These are phyloP conservation scores for Meloidogyne hapla DNA, from an alignment of 1,140 invertebrate genomes.

Conservation along the genomic window DNA sequence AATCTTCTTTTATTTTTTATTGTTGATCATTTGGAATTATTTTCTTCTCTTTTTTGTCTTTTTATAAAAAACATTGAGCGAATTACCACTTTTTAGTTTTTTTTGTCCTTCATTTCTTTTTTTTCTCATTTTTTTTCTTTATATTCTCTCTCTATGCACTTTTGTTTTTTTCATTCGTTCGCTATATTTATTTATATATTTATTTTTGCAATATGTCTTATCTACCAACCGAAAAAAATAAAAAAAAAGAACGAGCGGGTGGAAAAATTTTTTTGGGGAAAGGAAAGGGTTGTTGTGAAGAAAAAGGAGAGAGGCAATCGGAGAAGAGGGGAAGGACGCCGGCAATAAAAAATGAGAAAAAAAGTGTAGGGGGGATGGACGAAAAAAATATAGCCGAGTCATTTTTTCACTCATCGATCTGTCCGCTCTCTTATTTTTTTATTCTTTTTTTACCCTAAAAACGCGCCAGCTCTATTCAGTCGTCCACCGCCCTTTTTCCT, in stretches of 20 bases:
- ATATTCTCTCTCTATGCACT: background rate
- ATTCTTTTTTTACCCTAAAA: background rate
- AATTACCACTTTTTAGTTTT: conserved; percentile 2
- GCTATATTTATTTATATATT: background rate
- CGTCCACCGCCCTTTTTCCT: conserved; percentile 16
- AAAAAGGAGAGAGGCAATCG: background rate
- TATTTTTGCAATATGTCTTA: background rate
- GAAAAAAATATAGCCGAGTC: conserved; percentile 12
- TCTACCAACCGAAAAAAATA: background rate
- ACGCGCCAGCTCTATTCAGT: conserved; percentile 9
- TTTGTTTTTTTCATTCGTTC: background rate
- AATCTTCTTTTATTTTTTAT: background rate
- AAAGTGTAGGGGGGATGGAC: background rate
- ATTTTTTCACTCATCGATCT: conserved; percentile 9
- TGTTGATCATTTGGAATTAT: background rate
- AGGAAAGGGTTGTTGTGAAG: background rate
- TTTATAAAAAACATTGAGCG: conserved; percentile 13
- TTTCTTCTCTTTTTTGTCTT: background rate
- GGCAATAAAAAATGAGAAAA: background rate
- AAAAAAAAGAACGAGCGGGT: background rate
- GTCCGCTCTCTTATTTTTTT: background rate
- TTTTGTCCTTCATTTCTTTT: background rate
- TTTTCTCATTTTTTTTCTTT: background rate
- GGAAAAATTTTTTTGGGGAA: conserved; percentile 13
- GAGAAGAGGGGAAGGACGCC: background rate